Conservation (phyloP, 2,888 invertebrate species). For the Epistrophe grossulariae region DNA sequence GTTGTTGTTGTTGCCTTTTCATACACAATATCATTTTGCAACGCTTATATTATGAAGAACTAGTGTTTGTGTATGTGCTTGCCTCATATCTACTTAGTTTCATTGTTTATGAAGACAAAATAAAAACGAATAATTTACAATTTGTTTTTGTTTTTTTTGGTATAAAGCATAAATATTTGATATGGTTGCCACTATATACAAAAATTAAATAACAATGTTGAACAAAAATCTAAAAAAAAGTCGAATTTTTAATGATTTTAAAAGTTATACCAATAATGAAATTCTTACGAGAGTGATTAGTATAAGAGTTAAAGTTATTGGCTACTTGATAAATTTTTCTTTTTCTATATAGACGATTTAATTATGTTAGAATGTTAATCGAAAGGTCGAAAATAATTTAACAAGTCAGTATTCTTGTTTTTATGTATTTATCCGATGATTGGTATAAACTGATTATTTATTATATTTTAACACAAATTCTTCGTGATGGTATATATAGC, state of each 20-base stretch:
- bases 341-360: too few species aligned
- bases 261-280: not conserved
- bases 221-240: too few species aligned
- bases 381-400: too few species aligned
- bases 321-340: too few species aligned
- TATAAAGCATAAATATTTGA: not conserved
- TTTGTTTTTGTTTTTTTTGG: conserved; percentile 17
- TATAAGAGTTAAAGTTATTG: not conserved
- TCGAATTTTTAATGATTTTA: too few species aligned
- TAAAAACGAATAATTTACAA: conserved; percentile 61
- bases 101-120: conserved; percentile 35
- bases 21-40: conserved; percentile 31
- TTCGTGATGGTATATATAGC: too few species aligned
- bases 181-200: not conserved
- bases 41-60: conserved; percentile 31
- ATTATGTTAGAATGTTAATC: too few species aligned
- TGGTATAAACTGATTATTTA: too few species aligned
- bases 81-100: conserved; percentile 14
- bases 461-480: too few species aligned
- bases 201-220: not conserved
- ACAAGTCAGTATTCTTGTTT: too few species aligned
- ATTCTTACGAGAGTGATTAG: not conserved
- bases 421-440: too few species aligned
- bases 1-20: conserved; percentile 1
- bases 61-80: not conserved